These are phyloP conservation scores for Steatocranus sp. DNA, from an alignment of 2,797 vertebrate genomes.

Conservation along the genomic window DNA sequence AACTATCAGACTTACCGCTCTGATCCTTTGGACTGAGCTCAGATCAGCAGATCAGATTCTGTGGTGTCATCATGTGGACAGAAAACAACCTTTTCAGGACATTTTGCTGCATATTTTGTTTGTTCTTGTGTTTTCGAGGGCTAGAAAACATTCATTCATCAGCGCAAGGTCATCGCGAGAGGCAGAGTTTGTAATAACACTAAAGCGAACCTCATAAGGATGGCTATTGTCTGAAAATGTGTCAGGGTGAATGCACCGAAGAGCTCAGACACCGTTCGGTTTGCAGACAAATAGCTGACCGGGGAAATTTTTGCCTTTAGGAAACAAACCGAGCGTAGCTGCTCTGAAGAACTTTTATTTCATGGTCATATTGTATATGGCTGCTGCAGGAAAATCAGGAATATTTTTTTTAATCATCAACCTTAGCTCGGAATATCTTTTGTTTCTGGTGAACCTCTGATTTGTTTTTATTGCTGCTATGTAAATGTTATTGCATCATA, in stretches of 20 bases:
- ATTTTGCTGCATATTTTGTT: not conserved
- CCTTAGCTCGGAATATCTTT: not conserved
- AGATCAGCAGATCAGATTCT: constrained; percentile 53
- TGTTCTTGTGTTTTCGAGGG: not conserved
- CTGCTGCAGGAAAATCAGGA: not conserved
- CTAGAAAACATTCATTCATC: not conserved
- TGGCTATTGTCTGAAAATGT: not conserved
- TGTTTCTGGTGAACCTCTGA: not conserved
- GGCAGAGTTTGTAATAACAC: not conserved
- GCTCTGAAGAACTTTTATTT: not conserved
- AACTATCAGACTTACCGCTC: not conserved
- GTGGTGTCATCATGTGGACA: constrained; percentile 24
- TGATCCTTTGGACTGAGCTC: not conserved
- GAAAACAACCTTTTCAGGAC: constrained; percentile 19
- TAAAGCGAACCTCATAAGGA: not conserved
- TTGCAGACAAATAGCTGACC: not conserved
- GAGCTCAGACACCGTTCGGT: not conserved
- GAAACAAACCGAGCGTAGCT: not conserved
- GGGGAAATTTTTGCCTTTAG: not conserved
- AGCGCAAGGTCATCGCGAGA: not conserved
- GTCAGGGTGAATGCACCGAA: not conserved
- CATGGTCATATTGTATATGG: not conserved
- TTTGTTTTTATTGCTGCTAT: not conserved
- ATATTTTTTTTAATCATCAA: not conserved
- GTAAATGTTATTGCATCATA: not conserved